Evolutionary conservation across 2,797 vertebrate genomes (phyloP).

Genomic region (Graptemys geographica): DNA sequence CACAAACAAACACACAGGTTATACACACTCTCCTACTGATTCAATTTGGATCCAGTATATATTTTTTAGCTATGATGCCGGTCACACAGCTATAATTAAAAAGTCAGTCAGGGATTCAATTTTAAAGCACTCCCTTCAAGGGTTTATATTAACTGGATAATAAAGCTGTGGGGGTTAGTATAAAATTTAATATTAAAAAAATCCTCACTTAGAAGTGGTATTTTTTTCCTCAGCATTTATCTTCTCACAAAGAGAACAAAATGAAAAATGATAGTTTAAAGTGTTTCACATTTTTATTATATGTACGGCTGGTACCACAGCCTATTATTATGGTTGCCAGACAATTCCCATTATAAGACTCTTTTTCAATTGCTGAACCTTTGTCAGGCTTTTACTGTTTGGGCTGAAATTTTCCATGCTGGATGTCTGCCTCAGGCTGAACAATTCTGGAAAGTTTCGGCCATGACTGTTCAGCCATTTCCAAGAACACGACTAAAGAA

Average conservation of each 20-base stretch:
- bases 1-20: background rate
- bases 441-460: background rate
- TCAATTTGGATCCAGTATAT: slow-evolving; percentile 9
- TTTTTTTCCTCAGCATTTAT: background rate
- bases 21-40: background rate
- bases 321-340: background rate
- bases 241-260: background rate
- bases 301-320: background rate
- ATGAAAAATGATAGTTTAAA: background rate
- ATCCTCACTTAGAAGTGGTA: background rate
- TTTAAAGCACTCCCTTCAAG: background rate
- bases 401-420: background rate
- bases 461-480: too few species aligned
- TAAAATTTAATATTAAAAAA: background rate
- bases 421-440: background rate
- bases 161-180: background rate
- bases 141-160: background rate
- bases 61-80: slow-evolving; percentile 13
- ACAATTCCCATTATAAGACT: background rate
- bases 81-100: slow-evolving; percentile 1
- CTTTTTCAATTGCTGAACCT: background rate
- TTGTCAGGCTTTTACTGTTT: background rate
- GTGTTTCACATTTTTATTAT: background rate
- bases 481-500: too few species aligned
- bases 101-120: background rate